phyloP scores from a whole-genome alignment of 2,113 vertebrate species.

The Mugil cephalus region DNA sequence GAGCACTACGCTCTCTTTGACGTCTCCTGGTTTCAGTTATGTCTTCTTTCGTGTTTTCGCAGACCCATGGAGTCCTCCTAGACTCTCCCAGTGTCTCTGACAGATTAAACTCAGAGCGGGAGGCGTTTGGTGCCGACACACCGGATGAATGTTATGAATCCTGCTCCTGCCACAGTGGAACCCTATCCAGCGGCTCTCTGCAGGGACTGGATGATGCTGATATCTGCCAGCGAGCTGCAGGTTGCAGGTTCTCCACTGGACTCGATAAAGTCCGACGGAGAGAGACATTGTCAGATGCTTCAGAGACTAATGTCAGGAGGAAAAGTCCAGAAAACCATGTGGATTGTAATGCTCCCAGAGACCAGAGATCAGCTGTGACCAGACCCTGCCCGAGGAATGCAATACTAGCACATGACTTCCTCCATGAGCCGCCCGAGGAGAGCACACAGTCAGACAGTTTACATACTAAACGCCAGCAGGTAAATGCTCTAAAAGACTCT shows the following conservation, averaged over 20 bases:
- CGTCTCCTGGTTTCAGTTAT: slow-evolving; percentile 14
- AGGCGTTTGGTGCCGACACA: slow-evolving; percentile 65
- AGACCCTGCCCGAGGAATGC: neutral
- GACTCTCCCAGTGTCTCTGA: slow-evolving; percentile 76
- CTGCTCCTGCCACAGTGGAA: slow-evolving; percentile 82
- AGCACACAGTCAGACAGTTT: slow-evolving; percentile 5
- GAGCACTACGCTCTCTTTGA: no score
- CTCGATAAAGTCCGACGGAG: slow-evolving; percentile 74
- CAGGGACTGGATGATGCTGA: slow-evolving; percentile 68
- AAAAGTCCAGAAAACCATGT: slow-evolving; percentile 35
- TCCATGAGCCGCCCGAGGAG: neutral
- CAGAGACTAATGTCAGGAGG: slow-evolving; percentile 25
- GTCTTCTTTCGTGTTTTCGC: slow-evolving; percentile 27
- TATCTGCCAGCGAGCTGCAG: slow-evolving; percentile 12
- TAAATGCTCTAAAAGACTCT: slow-evolving; percentile 27
- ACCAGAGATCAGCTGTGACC: slow-evolving; percentile 7
- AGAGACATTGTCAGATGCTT: slow-evolving; percentile 49
- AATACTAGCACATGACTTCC: neutral
- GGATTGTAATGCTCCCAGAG: slow-evolving; percentile 2
- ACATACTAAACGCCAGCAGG: slow-evolving; percentile 25
- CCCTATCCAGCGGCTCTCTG: slow-evolving; percentile 80
- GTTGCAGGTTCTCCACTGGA: slow-evolving; percentile 34
- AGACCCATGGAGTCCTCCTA: slow-evolving; percentile 84
- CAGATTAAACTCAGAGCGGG: slow-evolving; percentile 75
- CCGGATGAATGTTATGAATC: slow-evolving; percentile 84